These are phyloP conservation scores for Anoplius nigerrimus DNA, from an alignment of 2,888 invertebrate genomes.

Conservation along the genomic window DNA sequence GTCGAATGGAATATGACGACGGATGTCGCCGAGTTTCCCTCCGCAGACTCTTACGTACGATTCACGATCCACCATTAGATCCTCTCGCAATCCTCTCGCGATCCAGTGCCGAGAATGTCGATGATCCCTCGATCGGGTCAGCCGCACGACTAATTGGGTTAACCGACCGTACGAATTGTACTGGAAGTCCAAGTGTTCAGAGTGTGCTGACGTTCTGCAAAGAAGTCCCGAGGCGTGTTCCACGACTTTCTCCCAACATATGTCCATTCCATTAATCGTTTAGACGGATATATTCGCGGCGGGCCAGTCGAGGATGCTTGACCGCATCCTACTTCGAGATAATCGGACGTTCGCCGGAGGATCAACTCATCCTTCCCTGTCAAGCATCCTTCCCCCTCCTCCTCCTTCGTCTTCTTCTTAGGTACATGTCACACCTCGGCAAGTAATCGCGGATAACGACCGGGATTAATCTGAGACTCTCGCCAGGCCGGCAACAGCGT, in stretches of 20 bases:
- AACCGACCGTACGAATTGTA: conserved; percentile 34
- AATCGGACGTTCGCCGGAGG: neutral
- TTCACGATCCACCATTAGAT: neutral
- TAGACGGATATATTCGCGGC: no score
- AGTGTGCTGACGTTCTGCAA: conserved; percentile 42
- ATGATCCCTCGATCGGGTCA: conserved; percentile 30
- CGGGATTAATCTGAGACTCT: no score
- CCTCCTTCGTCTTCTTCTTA: no score
- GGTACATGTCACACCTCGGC: neutral
- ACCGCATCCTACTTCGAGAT: neutral
- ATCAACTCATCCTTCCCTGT: no score
- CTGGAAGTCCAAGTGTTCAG: conserved; percentile 37
- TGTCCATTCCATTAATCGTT: neutral
- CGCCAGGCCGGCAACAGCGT: no score
- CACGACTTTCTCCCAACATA: conserved; percentile 41
- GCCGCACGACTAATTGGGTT: conserved; percentile 44
- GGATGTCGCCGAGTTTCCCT: neutral
- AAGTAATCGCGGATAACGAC: neutral
- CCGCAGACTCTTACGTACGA: neutral
- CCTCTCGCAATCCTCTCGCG: neutral
- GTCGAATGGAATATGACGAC: no score
- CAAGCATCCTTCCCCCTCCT: neutral
- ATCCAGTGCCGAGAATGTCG: conserved; percentile 22
- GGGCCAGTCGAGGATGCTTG: neutral
- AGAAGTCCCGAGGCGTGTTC: conserved; percentile 28